phyloP scores from a whole-genome alignment of 1,140 invertebrate species.

The Delia radicum region DNA sequence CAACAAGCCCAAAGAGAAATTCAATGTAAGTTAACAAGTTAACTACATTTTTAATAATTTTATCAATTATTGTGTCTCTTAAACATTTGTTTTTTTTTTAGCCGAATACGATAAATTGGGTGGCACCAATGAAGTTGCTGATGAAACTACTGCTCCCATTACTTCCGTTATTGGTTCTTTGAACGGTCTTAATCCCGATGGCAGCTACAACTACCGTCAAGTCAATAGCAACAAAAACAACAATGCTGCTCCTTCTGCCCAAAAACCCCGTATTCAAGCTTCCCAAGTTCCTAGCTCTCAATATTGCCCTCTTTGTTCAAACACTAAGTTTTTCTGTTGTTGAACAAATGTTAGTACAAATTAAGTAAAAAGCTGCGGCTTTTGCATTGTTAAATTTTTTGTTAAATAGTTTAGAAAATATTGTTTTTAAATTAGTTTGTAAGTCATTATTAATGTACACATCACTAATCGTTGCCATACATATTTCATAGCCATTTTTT shows the following conservation, averaged over 20 bases:
- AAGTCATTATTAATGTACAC: background rate
- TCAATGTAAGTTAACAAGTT: constrained; percentile 25
- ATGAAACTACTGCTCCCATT: constrained; percentile 30
- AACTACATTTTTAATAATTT: background rate
- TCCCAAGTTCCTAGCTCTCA: constrained; percentile 11
- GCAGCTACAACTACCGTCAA: constrained; percentile 29
- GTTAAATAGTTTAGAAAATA: background rate
- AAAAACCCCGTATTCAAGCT: background rate
- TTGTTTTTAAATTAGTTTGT: background rate
- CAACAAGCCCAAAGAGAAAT: constrained; percentile 32
- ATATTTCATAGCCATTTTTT: too few relatives aligned
- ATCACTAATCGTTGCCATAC: background rate
- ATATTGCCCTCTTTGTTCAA: constrained; percentile 27
- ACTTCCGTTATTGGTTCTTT: constrained; percentile 31
- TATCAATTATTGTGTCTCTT: too few relatives aligned
- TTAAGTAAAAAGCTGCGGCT: too few relatives aligned
- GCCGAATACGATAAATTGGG: constrained; percentile 31
- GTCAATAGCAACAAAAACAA: constrained; percentile 26
- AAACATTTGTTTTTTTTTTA: too few relatives aligned
- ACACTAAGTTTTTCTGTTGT: constrained; percentile 9
- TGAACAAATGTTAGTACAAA: background rate
- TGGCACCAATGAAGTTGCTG: constrained; percentile 25
- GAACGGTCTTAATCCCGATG: constrained; percentile 27
- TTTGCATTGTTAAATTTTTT: background rate
- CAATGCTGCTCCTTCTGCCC: background rate